Base-by-base conservation (phyloP, 2,888 invertebrate genomes). In the Pseudeuparius sepicola region DNA sequence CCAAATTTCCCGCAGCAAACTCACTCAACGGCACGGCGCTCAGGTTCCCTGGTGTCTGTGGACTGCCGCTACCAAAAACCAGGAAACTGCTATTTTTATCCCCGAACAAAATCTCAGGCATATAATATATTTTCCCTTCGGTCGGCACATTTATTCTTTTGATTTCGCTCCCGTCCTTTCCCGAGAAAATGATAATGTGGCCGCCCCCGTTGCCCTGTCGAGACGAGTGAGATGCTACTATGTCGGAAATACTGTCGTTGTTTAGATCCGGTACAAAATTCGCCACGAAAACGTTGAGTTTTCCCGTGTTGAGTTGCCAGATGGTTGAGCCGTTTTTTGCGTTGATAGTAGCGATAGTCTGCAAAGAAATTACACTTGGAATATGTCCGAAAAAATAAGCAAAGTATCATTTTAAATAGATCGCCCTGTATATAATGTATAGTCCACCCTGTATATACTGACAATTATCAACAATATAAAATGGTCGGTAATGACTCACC, bases 31-130 rank as follows among this genome's bases (percentile, higher is more conserved):
- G 61, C 14, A 79, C 66, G 3, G 68, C 63, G 56, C 78, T 84
- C 10, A 87, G 65, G 20, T 78, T 77, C 2, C 86, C 85, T 0
- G 75, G 64, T 26, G 78, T 71, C 24, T 74, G 75, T 46, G 81
- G 79, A 2, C 79, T 78, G 1, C 82, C 85, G 0, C 84, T 83
- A 9, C 81, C 77, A 49, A 82, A 73, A 32, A 86, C 55, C 20
- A 84, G 66, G 31, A 70, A 58, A 41, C 70, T 68, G 23, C 69
- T 71, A n/a, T 76, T 76, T 52, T 75, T 73, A 16, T 67, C 64
- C 42, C 70, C 65, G 2, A 68, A 65, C 4, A 79, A 48, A 12
- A 78, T 55, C 56, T 82, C 80, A 1, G 85, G 78, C 14, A 81
- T 78, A 46, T 78, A 80, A 52, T 81, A 83, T 13, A 78, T 70